Percentiles rank a stretch among this genome's conserved stretches.
These are phyloP conservation scores for Peucedramus taeniatus DNA, from an alignment of 2,113 vertebrate genomes.

Conservation along the genomic window DNA sequence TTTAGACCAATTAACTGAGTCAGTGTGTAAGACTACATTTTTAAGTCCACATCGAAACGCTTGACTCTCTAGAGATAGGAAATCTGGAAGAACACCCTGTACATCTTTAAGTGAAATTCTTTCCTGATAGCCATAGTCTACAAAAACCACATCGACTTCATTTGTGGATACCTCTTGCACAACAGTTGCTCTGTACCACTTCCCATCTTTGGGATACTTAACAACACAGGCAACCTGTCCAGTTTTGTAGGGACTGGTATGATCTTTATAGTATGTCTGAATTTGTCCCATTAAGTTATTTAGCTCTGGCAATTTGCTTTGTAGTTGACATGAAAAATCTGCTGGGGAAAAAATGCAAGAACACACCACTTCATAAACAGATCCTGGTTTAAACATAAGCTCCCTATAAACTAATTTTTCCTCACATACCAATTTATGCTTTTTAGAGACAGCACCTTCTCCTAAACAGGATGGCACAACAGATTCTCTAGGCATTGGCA, in stretches of 20 bases:
- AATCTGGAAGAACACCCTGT: slow-evolving; percentile 74
- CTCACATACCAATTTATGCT: not conserved
- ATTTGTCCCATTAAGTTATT: slow-evolving; percentile 79
- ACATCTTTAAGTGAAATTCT: slow-evolving; percentile 72
- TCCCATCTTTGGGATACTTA: slow-evolving; percentile 70
- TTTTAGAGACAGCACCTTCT: not conserved
- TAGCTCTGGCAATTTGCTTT: slow-evolving; percentile 66
- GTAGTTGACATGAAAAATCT: slow-evolving; percentile 86
- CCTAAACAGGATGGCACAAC: not conserved
- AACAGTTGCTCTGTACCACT: slow-evolving; percentile 82
- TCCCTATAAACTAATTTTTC: slow-evolving; percentile 57
- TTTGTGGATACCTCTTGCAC: slow-evolving; percentile 39
- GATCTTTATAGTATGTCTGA: slow-evolving; percentile 75
- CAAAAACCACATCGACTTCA: slow-evolving; percentile 70
- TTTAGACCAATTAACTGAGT: slow-evolving; percentile 56
- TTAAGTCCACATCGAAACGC: slow-evolving; percentile 84
- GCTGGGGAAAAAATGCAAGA: slow-evolving; percentile 72
- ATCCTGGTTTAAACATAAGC: slow-evolving; percentile 75
- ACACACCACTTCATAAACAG: slow-evolving; percentile 75
- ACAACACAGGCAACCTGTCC: slow-evolving; percentile 78
- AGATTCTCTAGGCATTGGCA: not conserved
- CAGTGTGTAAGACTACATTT: slow-evolving; percentile 37
- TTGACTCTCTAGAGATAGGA: slow-evolving; percentile 76
- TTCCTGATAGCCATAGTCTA: slow-evolving; percentile 80
- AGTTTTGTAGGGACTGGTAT: slow-evolving; percentile 62